Evolutionary conservation across 2,113 vertebrate species (phyloP), one percentile per base, ranked within the genome.

Genomic region (Sylvilagus bachmani): DNA sequence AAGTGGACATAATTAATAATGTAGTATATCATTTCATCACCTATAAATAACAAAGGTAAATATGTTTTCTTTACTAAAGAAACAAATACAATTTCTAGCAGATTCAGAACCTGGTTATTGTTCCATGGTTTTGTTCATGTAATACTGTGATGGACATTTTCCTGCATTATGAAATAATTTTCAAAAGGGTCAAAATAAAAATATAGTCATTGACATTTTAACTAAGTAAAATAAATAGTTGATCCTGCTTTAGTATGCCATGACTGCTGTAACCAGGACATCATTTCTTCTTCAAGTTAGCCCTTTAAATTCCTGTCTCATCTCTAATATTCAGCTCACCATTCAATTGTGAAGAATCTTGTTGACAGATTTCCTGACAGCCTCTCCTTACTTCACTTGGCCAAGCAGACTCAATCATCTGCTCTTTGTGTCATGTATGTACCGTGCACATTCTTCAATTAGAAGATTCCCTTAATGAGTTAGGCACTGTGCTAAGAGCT

Each of bases 131-230:
- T 79, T 96, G 6, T 53, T 88, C 19, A 66, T 33, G 73, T 93
- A 71, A 67, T 27, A 88, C n/a, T 84, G 55, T 49, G 33, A 79
- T 66, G 16, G 51, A 5, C 49, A 64, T 79, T 74, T 86, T 67
- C n/a, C 49, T 78, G 38, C 21, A 55, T 92, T 62, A 44, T 69
- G 38, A 90, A 80, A 86, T 69, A 79, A 51, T 22, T 16, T 74
- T 89, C 58, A 75, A 82, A 61, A 67, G 64, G 38, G 53, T 66
- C 31, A 84, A 96, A 86, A 73, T 92, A 82, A 93, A 92, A 92
- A 91, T 33, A 67, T 21, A 67, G n/a, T 16, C 91, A 55, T 3
- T 73, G 21, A 33, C 66, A 69, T 53, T 91, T 74, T 38, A 14
- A 58, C 55, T 21, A 58, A 86, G n/a, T 44, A 85, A 79, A 79